Base-by-base conservation (phyloP, 1,140 invertebrate species). In the Stenopsyche tienmushanensis region DNA sequence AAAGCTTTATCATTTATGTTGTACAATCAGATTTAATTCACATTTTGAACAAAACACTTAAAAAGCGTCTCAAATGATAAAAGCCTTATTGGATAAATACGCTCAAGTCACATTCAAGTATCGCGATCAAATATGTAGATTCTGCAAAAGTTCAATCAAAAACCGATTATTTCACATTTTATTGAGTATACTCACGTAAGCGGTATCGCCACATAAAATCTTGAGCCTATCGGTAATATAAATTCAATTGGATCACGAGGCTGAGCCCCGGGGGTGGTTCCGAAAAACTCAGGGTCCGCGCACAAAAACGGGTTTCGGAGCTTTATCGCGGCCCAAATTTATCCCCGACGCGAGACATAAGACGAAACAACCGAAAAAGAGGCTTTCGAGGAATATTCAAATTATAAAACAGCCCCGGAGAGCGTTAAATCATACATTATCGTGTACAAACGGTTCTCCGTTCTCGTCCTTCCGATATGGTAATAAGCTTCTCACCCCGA, bases 351-450 rank as follows among this genome's bases (percentile, higher is more conserved):
- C 45, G n/a, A 47, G 15, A 47, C 20, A 47, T 15, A 20, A n/a
- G 45, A 20, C 50, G 50, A 9, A 53, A 3, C 9, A 17, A 17
- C 21, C 29, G 29, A 57, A 20, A 17, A 24, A n/a, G 24, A 15
- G 7, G 7, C 44, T 24, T 3, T 10, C 29, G 7, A 17, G 59
- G 44, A 47, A 47, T 49, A 62, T 62, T 62, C 59, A 58, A 60
- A 65, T 65, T 65, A 50, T 58, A 49, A 65, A 50, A 58, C 54
- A 34, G 15, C 64, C 64, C 64, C 24, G 39, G 64, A 59, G 64
- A 50, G 24, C 55, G 26, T 53, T 65, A 65, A 65, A 65, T 65
- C 64, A 65, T 57, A 57, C 63, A 45, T 17, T 64, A 64, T 64
- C 60, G 42, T 50, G 47, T 34, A 20, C 17, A 52, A 24, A 52